phyloP scores from a whole-genome alignment of 2,113 vertebrate species.

The Peucedramus taeniatus region DNA sequence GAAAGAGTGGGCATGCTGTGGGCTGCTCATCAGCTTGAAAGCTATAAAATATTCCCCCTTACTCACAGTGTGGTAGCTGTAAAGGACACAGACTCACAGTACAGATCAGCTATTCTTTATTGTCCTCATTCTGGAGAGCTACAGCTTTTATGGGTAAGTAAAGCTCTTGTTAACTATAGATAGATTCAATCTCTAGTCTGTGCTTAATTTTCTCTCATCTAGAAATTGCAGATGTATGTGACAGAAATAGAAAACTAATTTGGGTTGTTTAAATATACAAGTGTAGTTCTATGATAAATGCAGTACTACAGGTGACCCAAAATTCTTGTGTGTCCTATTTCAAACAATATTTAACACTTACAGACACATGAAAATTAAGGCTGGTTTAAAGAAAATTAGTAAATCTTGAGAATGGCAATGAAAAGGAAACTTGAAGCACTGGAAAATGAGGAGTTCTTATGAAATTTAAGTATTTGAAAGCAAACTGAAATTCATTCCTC shows the following conservation, averaged over 20 bases:
- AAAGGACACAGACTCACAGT: constrained; percentile 43
- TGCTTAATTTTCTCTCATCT: background rate
- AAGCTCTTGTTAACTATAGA: constrained; percentile 37
- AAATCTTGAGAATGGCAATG: background rate
- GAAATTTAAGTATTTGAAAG: background rate
- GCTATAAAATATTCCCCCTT: constrained; percentile 25
- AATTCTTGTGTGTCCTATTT: background rate
- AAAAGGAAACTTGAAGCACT: background rate
- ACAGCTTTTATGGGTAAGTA: constrained; percentile 71
- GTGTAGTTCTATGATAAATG: background rate
- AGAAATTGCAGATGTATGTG: background rate
- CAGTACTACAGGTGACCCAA: background rate
- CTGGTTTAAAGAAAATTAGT: background rate
- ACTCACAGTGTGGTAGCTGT: constrained; percentile 39
- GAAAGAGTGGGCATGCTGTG: constrained; percentile 4
- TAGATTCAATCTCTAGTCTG: background rate
- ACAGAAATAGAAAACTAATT: constrained; percentile 1
- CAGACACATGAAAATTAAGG: background rate
- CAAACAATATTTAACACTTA: background rate
- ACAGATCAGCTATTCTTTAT: constrained; percentile 15
- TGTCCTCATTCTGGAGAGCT: constrained; percentile 35
- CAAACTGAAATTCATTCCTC: background rate
- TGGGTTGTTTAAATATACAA: background rate
- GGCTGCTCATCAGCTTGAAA: constrained; percentile 27
- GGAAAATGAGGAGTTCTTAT: background rate